Evolutionary conservation across 2,113 vertebrate species (phyloP), one percentile per base, ranked within the genome.

Genomic region (Lasiurus borealis): DNA sequence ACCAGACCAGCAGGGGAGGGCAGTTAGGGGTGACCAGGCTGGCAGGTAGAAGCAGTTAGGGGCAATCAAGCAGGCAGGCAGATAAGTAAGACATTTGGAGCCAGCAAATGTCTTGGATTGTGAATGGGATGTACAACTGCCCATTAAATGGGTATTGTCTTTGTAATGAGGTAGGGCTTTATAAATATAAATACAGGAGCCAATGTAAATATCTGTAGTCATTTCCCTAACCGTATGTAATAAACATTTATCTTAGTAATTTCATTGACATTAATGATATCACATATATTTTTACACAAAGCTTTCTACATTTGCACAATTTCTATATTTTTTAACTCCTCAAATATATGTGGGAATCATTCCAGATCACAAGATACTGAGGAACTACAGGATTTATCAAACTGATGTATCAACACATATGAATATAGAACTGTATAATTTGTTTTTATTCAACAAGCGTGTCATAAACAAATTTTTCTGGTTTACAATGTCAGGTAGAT

Each of bases 311-410:
- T 86, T 97, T 80, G 36, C 14, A 97, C 18, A 95, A 80, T 92
- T 85, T 57, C 80, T 66, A 54, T 90, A 87, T 93, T 96, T 96
- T 93, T 95, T 92, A 97, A 89, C 85, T 95, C 19, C 68, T 85
- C 72, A 88, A 92, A 48, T 87, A 93, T 81, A 92, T 73, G 68
- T 91, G 73, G 52, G 73, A 77, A 87, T 82, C 44, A 92, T 90
- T 95, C 69, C 77, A 95, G 62, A 91, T 82, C 46, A 93, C 44
- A 78, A 91, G 64, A 94, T 59, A 76, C 10, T 73, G 18, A 94
- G 46, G 36, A 93, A 94, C 8, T 95, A 36, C 23, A 91, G 66
- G 85, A 88, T 82, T 96, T 44, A 88, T 94, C 88, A 96, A 52
- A 76, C 66, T 90, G 54, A 87, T 29, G 6, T 93, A 59, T 83